Base-by-base conservation (phyloP, 2,113 vertebrate species). In the Planiliza haematocheilus region DNA sequence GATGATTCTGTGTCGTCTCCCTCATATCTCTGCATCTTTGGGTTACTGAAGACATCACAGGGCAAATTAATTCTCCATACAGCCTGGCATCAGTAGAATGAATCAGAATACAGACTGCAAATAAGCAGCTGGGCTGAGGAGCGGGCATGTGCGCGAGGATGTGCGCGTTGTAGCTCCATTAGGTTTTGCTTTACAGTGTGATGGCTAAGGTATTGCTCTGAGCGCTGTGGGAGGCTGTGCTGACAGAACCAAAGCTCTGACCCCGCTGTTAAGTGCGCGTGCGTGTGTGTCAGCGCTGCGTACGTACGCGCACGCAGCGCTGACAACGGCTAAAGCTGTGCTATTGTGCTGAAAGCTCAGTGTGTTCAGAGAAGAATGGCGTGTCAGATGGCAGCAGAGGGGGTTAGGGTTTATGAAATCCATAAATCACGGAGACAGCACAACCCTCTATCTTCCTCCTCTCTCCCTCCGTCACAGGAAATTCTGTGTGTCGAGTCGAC, bases 401-500 rank as follows among this genome's bases (percentile, higher is more conserved):
- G 67, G 72, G 81, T 84, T 87, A 83, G 86, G 79, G 76, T 88
- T 93, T 92, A 93, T 93, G 92, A 93, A 91, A 90, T 91, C 90
- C 89, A 92, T 92, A 92, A 92, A 91, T 93, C 92, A 92, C 77
- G 62, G 53, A 87, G 90, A 92, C 91, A 91, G 87, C 88, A 52
- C 51, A 77, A 77, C 80, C 70, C 51, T 86, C 76, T 82, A 81
- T 89, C 84, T 83, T 82, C 55, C 76, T 65, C 77, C 81, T 61
- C 64, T 74, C 72, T 71, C 56, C 57, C 63, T 70, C 70, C 59
- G 67, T 86, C 79, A 82, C 77, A 83, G 89, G 89, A 89, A 89
- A 90, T 90, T 86, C 62, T 48, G 63, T 48, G 74, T 87, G 88
- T 91, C 89, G 91, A 86, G 36, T 72, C 70, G 57, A 64, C 77